Percentiles rank a stretch among this genome's conserved stretches.
Conservation (phyloP, 2,797 vertebrate genomes). For the Sebastes iracundus region DNA sequence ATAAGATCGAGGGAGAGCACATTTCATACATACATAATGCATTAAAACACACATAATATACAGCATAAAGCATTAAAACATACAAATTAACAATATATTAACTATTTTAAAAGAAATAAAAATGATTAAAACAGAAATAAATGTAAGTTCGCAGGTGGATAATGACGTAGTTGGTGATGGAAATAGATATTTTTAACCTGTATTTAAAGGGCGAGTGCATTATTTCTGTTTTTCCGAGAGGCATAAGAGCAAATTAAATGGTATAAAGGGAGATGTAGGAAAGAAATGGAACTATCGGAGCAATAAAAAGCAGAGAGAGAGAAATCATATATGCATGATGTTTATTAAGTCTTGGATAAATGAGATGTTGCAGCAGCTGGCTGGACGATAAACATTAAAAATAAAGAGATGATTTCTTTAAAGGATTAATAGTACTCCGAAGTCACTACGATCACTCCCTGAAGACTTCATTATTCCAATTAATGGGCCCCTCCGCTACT, state of each 20-base stretch:
- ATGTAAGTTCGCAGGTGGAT: neutral
- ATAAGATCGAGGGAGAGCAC: neutral
- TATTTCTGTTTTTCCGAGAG: no score
- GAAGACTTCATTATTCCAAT: constrained; percentile 84
- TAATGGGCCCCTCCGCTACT: constrained; percentile 81
- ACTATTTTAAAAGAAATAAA: neutral
- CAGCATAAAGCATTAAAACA: neutral
- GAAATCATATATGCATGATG: constrained; percentile 57
- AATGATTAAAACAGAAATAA: neutral
- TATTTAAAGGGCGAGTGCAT: neutral
- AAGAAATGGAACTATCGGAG: constrained; percentile 4
- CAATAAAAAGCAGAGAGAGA: constrained; percentile 11
- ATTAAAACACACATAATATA: neutral
- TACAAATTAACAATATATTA: neutral
- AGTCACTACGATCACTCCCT: constrained; percentile 78
- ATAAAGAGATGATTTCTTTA: constrained; percentile 75
- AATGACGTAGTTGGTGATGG: neutral
- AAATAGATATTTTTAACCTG: neutral
- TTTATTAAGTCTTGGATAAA: constrained; percentile 77
- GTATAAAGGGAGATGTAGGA: no score
- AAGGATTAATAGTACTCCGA: constrained; percentile 75
- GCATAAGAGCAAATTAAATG: no score
- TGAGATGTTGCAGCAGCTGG: constrained; percentile 72
- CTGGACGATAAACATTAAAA: constrained; percentile 73
- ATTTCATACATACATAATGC: neutral